These are phyloP conservation scores for Phataginus tricuspis DNA, from an alignment of 2,797 vertebrate genomes.

Conservation along the genomic window DNA sequence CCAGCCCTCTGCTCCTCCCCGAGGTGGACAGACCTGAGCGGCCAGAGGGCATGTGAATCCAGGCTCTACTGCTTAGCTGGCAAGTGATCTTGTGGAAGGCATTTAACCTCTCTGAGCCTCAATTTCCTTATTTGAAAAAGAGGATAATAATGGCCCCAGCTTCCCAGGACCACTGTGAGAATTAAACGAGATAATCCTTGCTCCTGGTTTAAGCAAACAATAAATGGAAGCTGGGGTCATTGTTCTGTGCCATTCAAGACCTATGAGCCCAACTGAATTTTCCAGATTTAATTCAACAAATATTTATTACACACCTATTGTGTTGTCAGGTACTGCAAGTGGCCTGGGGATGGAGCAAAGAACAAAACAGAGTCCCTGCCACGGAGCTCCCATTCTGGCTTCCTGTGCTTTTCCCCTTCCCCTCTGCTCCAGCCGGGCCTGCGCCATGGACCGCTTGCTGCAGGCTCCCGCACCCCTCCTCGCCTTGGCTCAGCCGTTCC, in stretches of 20 bases:
- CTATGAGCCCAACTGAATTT: background rate
- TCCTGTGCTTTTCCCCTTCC: background rate
- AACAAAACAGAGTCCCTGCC: background rate
- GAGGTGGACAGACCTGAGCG: background rate
- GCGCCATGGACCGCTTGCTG: too few relatives aligned
- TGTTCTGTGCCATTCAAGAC: background rate
- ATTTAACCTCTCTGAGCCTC: background rate
- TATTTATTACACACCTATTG: background rate
- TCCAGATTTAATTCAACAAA: conserved; percentile 6
- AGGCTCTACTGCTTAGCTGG: background rate
- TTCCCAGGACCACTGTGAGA: background rate
- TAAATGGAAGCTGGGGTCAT: background rate
- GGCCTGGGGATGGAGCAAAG: background rate
- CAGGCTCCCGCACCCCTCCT: background rate
- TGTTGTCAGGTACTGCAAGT: background rate
- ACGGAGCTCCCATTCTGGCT: background rate
- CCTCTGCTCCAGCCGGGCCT: background rate
- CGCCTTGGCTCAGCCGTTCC: background rate
- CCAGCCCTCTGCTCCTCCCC: background rate
- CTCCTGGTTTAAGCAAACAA: background rate
- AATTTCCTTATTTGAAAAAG: background rate
- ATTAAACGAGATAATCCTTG: background rate
- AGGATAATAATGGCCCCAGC: background rate
- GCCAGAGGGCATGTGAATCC: background rate
- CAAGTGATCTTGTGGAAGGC: background rate